Conservation (phyloP, 2,113 vertebrate species). For the Gallinago jamesoni region DNA sequence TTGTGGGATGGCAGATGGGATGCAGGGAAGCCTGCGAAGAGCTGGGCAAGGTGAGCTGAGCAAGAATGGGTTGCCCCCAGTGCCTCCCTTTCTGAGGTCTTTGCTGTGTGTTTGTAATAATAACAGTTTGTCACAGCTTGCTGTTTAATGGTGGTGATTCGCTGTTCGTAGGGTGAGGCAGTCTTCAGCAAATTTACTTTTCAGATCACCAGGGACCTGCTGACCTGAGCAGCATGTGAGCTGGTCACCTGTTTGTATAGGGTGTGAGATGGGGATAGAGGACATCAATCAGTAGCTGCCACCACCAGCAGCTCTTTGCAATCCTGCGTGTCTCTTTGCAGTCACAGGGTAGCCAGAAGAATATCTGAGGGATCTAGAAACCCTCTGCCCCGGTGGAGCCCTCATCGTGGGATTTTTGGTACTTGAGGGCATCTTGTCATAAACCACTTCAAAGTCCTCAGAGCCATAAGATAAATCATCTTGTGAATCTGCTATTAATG, state of each 20-base stretch:
- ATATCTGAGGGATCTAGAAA: neutral
- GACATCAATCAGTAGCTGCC: neutral
- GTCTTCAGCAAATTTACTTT: neutral
- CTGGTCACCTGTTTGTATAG: neutral
- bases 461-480: neutral
- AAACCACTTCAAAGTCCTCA: neutral
- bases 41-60: neutral
- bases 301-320: neutral
- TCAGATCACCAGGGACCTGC: neutral
- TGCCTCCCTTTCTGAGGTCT: neutral
- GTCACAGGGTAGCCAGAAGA: neutral
- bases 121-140: neutral
- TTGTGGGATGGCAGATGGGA: neutral
- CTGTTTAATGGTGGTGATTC: fast-evolving
- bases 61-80: neutral
- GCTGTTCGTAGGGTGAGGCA: neutral
- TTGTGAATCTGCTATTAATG: neutral
- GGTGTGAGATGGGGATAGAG: neutral
- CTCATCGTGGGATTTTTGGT: neutral
- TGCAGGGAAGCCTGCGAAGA: neutral
- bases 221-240: neutral
- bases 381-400: neutral
- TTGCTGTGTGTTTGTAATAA: neutral
- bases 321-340: fast-evolving
- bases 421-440: neutral